A percentile compares a stretch with the other conserved stretches of the same genome.
Conservation (phyloP, 2,797 vertebrate species). For the Manis crassicaudata region DNA sequence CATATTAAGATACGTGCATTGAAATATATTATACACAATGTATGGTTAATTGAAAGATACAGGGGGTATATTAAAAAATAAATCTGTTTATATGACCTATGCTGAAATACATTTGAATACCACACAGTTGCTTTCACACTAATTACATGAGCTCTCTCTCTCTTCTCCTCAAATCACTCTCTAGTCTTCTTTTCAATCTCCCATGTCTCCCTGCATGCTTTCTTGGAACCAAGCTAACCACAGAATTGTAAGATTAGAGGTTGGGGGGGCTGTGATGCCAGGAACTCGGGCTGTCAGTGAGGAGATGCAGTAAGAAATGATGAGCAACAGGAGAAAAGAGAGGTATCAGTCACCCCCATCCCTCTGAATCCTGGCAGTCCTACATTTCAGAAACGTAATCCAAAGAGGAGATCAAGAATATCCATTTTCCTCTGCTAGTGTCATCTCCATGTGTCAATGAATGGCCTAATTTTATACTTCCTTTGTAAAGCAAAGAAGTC, state of each 20-base stretch:
- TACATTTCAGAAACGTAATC: not conserved
- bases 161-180: constrained; percentile 53
- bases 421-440: not conserved
- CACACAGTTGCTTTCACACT: constrained; percentile 31
- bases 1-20: constrained; percentile 30
- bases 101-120: constrained; percentile 62
- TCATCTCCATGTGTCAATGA: not conserved
- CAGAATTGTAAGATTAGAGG: not conserved
- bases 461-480: not conserved
- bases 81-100: constrained; percentile 45
- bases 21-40: constrained; percentile 4
- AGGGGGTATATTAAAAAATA: constrained; percentile 57
- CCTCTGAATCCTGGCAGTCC: not conserved
- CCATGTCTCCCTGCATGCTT: not conserved
- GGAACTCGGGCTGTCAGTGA: not conserved
- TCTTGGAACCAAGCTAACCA: constrained; percentile 52
- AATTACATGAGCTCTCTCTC: not conserved
- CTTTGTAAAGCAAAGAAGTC: not conserved
- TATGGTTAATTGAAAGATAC: constrained; percentile 56
- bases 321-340: not conserved
- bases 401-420: not conserved
- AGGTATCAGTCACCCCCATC: not conserved
- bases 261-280: not conserved
- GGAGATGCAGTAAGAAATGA: not conserved
- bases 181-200: constrained; percentile 12